phyloP scores from a whole-genome alignment of 2,888 invertebrate species.

The Nymphalis c-album region DNA sequence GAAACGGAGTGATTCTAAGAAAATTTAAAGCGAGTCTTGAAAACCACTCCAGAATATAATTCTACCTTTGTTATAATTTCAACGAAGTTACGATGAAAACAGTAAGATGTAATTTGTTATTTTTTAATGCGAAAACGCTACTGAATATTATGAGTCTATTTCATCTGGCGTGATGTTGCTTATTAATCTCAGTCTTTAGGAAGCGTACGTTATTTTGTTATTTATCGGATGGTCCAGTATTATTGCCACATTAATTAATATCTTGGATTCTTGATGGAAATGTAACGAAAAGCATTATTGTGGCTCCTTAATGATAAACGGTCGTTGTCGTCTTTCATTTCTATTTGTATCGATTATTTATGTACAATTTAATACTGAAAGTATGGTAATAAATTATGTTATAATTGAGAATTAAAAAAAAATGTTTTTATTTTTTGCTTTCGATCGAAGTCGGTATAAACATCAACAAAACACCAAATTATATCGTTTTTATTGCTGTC shows the following conservation, averaged over 20 bases:
- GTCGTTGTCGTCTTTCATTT: slow-evolving; percentile 37
- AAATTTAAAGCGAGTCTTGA: slow-evolving; percentile 19
- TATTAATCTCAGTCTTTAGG: slow-evolving; percentile 69
- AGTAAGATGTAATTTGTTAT: not conserved
- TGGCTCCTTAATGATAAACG: slow-evolving; percentile 74
- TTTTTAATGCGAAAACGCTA: not conserved
- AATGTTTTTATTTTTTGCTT: too few species aligned
- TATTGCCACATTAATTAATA: slow-evolving; percentile 77
- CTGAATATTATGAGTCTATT: slow-evolving; percentile 1
- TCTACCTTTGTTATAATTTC: slow-evolving; percentile 28
- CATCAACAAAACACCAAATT: too few species aligned
- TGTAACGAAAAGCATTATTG: slow-evolving; percentile 72
- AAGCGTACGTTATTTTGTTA: slow-evolving; percentile 73
- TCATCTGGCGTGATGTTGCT: slow-evolving; percentile 28
- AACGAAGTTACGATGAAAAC: not conserved
- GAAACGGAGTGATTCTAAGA: not conserved
- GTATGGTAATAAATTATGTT: too few species aligned
- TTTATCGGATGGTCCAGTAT: slow-evolving; percentile 71
- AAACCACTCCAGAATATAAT: slow-evolving; percentile 21
- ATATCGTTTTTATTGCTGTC: too few species aligned
- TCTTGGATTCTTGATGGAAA: slow-evolving; percentile 75
- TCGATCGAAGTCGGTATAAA: too few species aligned
- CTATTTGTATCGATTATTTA: not conserved
- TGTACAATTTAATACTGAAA: not conserved
- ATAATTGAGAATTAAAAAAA: too few species aligned